These are phyloP conservation scores for Oreochromis mossambicus DNA, from an alignment of 2,797 vertebrate genomes.

Conservation along the genomic window DNA sequence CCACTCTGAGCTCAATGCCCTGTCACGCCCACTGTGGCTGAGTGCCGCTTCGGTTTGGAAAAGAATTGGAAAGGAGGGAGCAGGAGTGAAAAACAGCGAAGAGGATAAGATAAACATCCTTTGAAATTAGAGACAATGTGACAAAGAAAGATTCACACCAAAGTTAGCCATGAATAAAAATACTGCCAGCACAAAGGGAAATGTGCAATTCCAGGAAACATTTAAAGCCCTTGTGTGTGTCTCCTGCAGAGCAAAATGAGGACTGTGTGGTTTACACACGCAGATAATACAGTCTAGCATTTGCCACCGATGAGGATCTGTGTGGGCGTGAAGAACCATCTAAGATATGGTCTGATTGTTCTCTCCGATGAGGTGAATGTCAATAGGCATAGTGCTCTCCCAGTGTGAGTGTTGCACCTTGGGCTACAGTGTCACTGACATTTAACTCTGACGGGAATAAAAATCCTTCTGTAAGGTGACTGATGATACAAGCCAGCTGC, in stretches of 20 bases:
- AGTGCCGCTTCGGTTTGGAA: not conserved
- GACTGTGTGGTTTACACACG: not conserved
- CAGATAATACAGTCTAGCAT: not conserved
- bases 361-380: conserved; percentile 45
- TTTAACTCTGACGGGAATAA: conserved; percentile 46
- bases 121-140: not conserved
- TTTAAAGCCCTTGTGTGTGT: not conserved
- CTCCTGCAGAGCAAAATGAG: not conserved
- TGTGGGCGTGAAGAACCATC: conserved; percentile 19
- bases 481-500: conserved; percentile 6
- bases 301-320: not conserved
- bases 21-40: not conserved
- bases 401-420: conserved; percentile 26
- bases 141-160: not conserved
- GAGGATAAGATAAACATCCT: not conserved
- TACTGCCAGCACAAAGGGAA: not conserved
- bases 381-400: conserved; percentile 24
- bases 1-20: conserved; percentile 2
- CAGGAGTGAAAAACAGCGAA: not conserved
- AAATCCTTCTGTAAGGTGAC: not conserved
- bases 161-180: not conserved
- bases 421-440: conserved; percentile 43
- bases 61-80: not conserved
- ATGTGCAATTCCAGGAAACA: not conserved
- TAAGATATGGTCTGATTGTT: conserved; percentile 31